These are phyloP conservation scores for Psittacara wagleri DNA, from an alignment of 2,113 vertebrate genomes.

Conservation along the genomic window DNA sequence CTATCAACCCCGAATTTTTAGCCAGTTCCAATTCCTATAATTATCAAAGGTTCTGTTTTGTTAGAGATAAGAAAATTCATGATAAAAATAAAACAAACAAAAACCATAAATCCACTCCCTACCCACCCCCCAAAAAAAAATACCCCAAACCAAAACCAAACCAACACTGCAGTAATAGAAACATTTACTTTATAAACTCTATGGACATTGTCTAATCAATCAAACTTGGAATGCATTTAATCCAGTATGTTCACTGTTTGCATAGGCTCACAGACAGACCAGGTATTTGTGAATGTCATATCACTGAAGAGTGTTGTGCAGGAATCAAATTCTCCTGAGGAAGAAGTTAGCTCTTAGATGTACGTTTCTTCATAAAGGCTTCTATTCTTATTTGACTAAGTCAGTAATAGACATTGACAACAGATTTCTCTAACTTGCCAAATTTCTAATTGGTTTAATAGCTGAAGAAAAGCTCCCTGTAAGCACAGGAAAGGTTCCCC, in stretches of 20 bases:
- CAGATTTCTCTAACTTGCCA: background rate
- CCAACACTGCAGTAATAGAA: background rate
- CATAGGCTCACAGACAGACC: constrained; percentile 78
- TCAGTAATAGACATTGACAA: background rate
- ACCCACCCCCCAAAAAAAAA: too few species aligned
- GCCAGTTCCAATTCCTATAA: background rate
- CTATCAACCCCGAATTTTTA: background rate
- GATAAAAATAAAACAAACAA: background rate
- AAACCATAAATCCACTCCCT: background rate
- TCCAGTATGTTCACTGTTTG: constrained; percentile 81
- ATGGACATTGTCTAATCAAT: constrained; percentile 73
- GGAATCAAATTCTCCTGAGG: constrained; percentile 77
- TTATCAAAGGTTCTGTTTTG: background rate
- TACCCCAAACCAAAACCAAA: accelerated
- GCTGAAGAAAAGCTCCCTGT: background rate
- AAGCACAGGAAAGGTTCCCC: background rate
- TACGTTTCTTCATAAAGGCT: background rate
- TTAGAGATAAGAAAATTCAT: background rate
- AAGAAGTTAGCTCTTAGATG: background rate
- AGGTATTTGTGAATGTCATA: constrained; percentile 82
- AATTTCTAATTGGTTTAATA: background rate
- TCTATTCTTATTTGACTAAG: background rate
- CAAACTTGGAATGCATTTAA: constrained; percentile 80
- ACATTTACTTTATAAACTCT: constrained; percentile 76
- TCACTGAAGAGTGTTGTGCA: constrained; percentile 83